Evolutionary conservation across 2,113 vertebrate species (phyloP).

Genomic region (Nesogale talazaci): DNA sequence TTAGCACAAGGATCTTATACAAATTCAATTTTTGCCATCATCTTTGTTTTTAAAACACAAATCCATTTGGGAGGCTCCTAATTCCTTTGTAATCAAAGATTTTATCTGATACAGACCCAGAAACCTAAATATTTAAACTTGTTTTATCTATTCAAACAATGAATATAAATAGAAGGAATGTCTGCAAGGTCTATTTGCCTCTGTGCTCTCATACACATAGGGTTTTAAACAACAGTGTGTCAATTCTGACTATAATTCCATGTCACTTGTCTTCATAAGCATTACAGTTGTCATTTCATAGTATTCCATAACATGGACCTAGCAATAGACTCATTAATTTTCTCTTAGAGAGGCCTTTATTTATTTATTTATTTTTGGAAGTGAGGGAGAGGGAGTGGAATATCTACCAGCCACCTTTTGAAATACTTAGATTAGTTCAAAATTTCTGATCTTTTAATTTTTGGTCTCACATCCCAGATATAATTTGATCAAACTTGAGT

Average conservation of each 20-base stretch:
- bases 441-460: not conserved
- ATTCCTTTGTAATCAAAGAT: not conserved
- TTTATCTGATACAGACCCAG: not conserved
- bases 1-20: not conserved
- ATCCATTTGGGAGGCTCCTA: not conserved
- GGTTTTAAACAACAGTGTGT: not conserved
- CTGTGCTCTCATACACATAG: not conserved
- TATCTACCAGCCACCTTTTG: not conserved
- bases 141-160: not conserved
- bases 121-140: not conserved
- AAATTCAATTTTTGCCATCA: not conserved
- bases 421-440: not conserved
- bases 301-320: not conserved
- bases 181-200: not conserved
- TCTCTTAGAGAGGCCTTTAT: not conserved
- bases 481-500: not conserved
- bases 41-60: not conserved
- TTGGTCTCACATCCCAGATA: not conserved
- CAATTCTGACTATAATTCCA: not conserved
- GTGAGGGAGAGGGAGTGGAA: too few species aligned
- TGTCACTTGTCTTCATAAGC: not conserved
- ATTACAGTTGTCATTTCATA: not conserved
- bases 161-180: not conserved
- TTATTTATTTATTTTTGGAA: not conserved
- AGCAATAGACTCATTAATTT: conserved; percentile 8